A percentile compares a stretch with the other conserved stretches of the same genome.
phyloP scores from a whole-genome alignment of 35 echinoderm and acorn worm species.

The Ptychodera flava region DNA sequence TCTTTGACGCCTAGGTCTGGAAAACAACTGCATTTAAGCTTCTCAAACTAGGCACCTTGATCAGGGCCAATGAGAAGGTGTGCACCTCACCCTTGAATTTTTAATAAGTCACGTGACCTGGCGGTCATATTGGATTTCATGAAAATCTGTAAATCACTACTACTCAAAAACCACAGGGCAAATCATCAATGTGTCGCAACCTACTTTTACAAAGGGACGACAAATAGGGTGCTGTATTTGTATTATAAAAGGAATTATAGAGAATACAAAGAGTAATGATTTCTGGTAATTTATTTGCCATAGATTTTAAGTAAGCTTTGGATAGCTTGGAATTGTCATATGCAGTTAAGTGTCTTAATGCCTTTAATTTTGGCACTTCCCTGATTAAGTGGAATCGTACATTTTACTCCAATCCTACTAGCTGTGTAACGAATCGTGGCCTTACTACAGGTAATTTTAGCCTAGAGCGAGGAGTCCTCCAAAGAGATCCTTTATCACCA shows the following conservation, averaged over 20 bases:
- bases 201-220: not conserved
- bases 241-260: not conserved
- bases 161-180: too few relatives aligned
- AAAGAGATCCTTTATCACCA: not conserved
- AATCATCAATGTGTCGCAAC: not conserved
- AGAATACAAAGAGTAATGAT: not conserved
- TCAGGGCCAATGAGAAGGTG: too few relatives aligned
- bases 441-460: not conserved
- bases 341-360: not conserved
- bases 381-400: not conserved
- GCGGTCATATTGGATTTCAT: too few relatives aligned
- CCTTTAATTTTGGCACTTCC: not conserved
- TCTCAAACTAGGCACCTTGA: too few relatives aligned
- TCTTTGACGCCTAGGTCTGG: too few relatives aligned
- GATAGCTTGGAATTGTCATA: not conserved
- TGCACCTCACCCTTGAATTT: too few relatives aligned
- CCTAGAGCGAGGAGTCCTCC: not conserved
- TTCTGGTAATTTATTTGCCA: not conserved
- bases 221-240: not conserved
- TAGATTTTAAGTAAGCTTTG: not conserved
- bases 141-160: too few relatives aligned
- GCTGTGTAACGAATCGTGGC: not conserved
- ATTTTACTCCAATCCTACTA: not conserved
- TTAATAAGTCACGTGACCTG: too few relatives aligned
- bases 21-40: too few relatives aligned